These are phyloP conservation scores for Saccopteryx bilineata DNA, from an alignment of 2,113 vertebrate genomes.

Conservation along the genomic window DNA sequence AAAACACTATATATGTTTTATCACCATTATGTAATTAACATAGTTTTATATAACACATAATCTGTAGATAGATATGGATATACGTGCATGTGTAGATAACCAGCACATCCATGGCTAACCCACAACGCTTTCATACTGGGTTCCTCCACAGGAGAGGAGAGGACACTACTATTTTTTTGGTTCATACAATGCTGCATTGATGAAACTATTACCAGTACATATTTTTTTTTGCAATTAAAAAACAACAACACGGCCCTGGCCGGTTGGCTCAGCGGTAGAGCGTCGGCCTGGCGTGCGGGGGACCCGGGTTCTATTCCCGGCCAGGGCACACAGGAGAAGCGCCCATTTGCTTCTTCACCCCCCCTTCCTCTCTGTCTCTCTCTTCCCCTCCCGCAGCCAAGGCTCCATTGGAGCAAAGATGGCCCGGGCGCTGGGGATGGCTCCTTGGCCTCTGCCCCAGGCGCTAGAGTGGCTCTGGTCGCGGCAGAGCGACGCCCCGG, in stretches of 20 bases:
- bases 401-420: too few species aligned
- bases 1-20: not conserved
- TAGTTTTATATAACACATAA: not conserved
- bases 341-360: too few species aligned
- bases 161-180: not conserved
- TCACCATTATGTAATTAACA: not conserved
- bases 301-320: too few species aligned
- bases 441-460: too few species aligned
- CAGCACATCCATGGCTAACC: not conserved
- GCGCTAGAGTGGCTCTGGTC: too few species aligned
- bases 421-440: too few species aligned
- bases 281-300: too few species aligned
- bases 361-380: too few species aligned
- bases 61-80: not conserved
- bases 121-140: not conserved
- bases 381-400: too few species aligned
- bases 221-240: not conserved
- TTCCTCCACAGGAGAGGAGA: slow-evolving; percentile 11
- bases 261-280: too few species aligned
- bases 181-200: not conserved
- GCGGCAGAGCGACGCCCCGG: too few species aligned
- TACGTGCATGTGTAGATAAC: not conserved
- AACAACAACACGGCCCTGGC: not conserved
- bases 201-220: not conserved
- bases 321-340: too few species aligned